These are phyloP conservation scores for Littorina saxatilis DNA, from an alignment of 1,140 invertebrate genomes.

Conservation along the genomic window DNA sequence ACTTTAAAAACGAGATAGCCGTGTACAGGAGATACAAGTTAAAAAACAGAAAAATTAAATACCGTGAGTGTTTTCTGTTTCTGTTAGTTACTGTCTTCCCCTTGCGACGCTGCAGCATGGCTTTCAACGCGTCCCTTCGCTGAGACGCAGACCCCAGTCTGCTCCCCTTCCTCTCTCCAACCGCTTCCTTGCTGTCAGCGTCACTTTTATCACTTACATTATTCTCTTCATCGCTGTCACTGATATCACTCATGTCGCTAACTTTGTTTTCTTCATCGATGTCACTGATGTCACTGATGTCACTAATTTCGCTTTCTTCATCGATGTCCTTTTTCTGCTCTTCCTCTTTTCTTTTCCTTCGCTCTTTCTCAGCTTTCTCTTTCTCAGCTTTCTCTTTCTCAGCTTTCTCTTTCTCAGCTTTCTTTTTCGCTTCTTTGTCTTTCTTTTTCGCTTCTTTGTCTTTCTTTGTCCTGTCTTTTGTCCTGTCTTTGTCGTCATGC, in stretches of 20 bases:
- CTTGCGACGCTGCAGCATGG: slow-evolving; percentile 38
- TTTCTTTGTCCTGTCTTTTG: slow-evolving; percentile 26
- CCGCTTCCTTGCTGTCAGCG: not conserved
- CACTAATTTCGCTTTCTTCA: not conserved
- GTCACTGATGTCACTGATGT: not conserved
- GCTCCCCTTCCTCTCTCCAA: slow-evolving; percentile 23
- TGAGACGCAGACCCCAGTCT: slow-evolving; percentile 6
- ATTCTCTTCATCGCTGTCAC: not conserved
- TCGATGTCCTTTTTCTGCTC: not conserved
- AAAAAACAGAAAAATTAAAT: too few species aligned
- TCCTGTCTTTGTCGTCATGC: slow-evolving; percentile 1
- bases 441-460: slow-evolving; percentile 13
- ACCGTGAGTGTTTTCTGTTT: not conserved
- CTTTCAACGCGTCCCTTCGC: slow-evolving; percentile 10
- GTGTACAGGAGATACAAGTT: too few species aligned
- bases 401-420: slow-evolving; percentile 39
- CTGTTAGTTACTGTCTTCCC: not conserved
- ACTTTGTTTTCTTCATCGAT: too few species aligned
- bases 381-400: slow-evolving; percentile 44
- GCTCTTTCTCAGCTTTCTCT: slow-evolving; percentile 26
- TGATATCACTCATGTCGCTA: too few species aligned
- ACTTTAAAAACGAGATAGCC: too few species aligned
- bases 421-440: slow-evolving; percentile 34
- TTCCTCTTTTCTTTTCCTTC: not conserved
- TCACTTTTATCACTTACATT: not conserved